These are phyloP conservation scores for Percopsis transmontana DNA, from an alignment of 2,113 vertebrate species.

Conservation along the genomic window DNA sequence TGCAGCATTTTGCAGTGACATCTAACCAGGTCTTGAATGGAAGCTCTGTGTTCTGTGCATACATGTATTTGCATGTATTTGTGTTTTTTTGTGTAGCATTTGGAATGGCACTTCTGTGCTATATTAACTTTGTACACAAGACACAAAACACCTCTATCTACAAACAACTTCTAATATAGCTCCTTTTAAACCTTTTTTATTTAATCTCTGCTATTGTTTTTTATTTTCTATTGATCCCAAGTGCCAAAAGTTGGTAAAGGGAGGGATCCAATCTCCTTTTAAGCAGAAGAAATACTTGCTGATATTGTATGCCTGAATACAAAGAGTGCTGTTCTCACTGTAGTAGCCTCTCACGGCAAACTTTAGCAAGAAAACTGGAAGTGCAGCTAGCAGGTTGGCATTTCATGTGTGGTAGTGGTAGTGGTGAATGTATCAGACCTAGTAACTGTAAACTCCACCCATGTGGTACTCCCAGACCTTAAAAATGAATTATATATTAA, in stretches of 20 bases:
- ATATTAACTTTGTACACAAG: neutral
- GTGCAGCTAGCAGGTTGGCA: too few relatives aligned
- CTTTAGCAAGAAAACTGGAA: too few relatives aligned
- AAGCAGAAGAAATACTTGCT: too few relatives aligned
- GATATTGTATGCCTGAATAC: too few relatives aligned
- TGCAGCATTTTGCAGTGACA: neutral
- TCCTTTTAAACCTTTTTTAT: conserved; percentile 7
- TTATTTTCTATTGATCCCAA: too few relatives aligned
- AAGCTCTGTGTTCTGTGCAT: neutral
- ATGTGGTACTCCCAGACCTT: neutral
- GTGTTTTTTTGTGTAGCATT: neutral
- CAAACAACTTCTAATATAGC: conserved; percentile 12
- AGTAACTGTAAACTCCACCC: neutral
- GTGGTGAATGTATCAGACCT: neutral
- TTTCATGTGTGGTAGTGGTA: too few relatives aligned
- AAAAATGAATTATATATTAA: neutral
- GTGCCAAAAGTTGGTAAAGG: too few relatives aligned
- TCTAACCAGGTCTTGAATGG: neutral
- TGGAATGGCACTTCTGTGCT: neutral
- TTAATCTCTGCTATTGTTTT: neutral
- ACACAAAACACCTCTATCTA: neutral
- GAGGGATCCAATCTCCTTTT: too few relatives aligned
- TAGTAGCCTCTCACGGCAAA: too few relatives aligned
- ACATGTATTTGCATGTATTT: neutral
- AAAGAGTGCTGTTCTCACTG: too few relatives aligned